A percentile compares a stretch with the other conserved stretches of the same genome.
Evolutionary conservation across 2,113 vertebrate genomes (phyloP).

Genomic region (Gobio gobio): DNA sequence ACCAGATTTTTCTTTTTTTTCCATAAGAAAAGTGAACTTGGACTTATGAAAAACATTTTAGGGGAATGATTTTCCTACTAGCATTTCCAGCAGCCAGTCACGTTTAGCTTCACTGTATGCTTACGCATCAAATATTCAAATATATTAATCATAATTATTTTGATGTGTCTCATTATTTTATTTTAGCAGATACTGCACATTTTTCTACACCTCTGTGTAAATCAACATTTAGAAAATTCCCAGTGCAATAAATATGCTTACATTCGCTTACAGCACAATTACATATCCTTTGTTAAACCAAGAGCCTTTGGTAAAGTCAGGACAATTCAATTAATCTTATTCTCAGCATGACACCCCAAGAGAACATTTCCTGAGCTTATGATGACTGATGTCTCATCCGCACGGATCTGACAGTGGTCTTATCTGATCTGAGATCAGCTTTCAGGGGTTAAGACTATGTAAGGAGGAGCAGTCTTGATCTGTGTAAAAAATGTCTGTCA

Average conservation of each 20-base stretch:
- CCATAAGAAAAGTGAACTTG: too few relatives aligned
- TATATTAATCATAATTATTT: neutral
- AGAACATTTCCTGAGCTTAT: neutral
- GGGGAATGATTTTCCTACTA: neutral
- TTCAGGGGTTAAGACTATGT: neutral
- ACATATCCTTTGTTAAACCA: neutral
- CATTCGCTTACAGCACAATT: neutral
- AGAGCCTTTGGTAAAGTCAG: neutral
- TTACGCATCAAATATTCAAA: neutral
- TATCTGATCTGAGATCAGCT: slow-evolving; percentile 1
- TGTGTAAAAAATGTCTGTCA: neutral
- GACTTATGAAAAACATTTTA: too few relatives aligned
- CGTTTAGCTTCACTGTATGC: neutral
- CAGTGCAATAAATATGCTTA: neutral
- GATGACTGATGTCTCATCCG: slow-evolving; percentile 1
- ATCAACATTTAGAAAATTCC: neutral
- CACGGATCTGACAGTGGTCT: slow-evolving; percentile 1
- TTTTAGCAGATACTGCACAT: slow-evolving; percentile 4
- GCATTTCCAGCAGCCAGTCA: neutral
- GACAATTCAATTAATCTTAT: slow-evolving; percentile 2
- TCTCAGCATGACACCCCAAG: slow-evolving; percentile 25
- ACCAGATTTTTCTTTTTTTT: too few relatives aligned
- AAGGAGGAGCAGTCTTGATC: neutral
- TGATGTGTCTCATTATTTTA: neutral
- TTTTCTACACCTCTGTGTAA: neutral